Evolutionary conservation across 2,113 vertebrate genomes (phyloP).

Genomic region (Aphyosemion australe): DNA sequence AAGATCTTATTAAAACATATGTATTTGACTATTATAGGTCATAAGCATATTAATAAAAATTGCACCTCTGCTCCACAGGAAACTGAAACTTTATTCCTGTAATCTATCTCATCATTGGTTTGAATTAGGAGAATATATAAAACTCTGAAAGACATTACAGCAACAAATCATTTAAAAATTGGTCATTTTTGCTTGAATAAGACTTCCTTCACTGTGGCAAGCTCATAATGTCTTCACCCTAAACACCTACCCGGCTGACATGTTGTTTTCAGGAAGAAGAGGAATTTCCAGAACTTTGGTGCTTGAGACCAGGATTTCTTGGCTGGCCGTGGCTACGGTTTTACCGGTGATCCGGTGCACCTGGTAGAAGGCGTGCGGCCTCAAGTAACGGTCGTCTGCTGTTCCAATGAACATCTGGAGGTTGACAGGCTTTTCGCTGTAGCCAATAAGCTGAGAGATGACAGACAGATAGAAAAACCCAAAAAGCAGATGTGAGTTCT

Average conservation of each 20-base stretch:
- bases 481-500: conserved; percentile 49
- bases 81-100: conserved; percentile 53
- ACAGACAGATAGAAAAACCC: conserved; percentile 51
- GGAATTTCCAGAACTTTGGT: conserved; percentile 98
- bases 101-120: conserved; percentile 41
- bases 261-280: conserved; percentile 96
- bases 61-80: conserved; percentile 35
- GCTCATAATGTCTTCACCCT: conserved; percentile 46
- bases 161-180: conserved; percentile 33
- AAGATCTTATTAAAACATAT: conserved; percentile 32
- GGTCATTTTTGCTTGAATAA: conserved; percentile 30
- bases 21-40: conserved; percentile 20
- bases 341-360: conserved; percentile 99
- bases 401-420: conserved; percentile 99
- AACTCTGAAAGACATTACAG: conserved; percentile 55
- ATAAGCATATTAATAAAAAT: conserved; percentile 47
- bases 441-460: conserved; percentile 89
- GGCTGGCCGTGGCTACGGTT: conserved; percentile 96
- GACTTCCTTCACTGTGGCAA: conserved; percentile 45
- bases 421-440: conserved; percentile 94
- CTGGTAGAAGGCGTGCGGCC: conserved; percentile 98
- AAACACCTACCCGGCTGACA: conserved; percentile 90
- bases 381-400: conserved; percentile 95
- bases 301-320: conserved; percentile 93
- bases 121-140: conserved; percentile 58